Percentiles rank a stretch among this genome's conserved stretches.
Conservation (phyloP, 2,888 invertebrate species). For the Electrophaes corylata region DNA sequence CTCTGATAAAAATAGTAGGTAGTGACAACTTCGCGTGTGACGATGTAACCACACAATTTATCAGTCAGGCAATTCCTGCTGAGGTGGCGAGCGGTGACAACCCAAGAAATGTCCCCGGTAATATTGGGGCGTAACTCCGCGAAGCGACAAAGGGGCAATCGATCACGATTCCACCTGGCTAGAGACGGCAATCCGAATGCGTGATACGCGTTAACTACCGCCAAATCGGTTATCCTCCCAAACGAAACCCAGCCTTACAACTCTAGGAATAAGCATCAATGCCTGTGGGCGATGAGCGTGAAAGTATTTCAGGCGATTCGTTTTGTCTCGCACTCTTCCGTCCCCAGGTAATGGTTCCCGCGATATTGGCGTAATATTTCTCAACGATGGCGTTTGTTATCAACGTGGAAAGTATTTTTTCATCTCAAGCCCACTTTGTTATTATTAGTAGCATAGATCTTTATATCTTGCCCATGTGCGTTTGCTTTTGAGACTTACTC, state of each 20-base stretch:
- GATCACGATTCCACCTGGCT: conserved; percentile 75
- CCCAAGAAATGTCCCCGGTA: conserved; percentile 66
- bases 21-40: conserved; percentile 46
- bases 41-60: conserved; percentile 55
- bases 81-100: conserved; percentile 62
- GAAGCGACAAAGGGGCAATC: conserved; percentile 74
- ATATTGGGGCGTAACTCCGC: conserved; percentile 56
- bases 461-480: conserved; percentile 3
- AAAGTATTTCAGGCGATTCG: conserved; percentile 61
- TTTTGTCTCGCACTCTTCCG: conserved; percentile 64
- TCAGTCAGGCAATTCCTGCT: conserved; percentile 60
- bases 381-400: conserved; percentile 69
- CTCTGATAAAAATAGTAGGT: conserved; percentile 24
- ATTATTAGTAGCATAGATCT: conserved; percentile 12
- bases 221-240: conserved; percentile 44
- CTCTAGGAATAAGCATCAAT: conserved; percentile 24
- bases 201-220: conserved; percentile 74
- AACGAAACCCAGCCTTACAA: conserved; percentile 48
- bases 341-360: conserved; percentile 65
- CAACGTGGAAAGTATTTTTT: conserved; percentile 64
- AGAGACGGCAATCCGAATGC: conserved; percentile 67
- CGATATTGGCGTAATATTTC: conserved; percentile 74
- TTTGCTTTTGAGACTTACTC: not conserved
- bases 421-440: conserved; percentile 33
- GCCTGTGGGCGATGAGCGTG: conserved; percentile 31